Evolutionary conservation across 2,888 invertebrate genomes (phyloP), one percentile per base, ranked within the genome.

Genomic region (Heteromurus nitidus): DNA sequence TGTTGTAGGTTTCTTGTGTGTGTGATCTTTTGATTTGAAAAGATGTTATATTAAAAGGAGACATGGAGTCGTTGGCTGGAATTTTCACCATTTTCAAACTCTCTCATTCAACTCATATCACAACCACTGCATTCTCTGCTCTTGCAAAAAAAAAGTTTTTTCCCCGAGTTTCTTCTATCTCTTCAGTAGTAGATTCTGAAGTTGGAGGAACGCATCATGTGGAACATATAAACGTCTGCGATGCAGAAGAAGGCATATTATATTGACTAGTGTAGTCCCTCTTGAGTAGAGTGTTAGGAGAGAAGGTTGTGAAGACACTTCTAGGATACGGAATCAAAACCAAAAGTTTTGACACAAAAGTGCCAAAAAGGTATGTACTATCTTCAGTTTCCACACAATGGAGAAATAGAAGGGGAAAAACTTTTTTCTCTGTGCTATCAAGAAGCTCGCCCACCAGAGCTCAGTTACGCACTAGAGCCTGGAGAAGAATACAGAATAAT

Each of bases 391-490:
- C 30, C 53, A 53, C 30, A 68, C 67, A 67, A 26, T 24, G n/a
- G n/a, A 60, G 9, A 3, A 13, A 18, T 11, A 42, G 22, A 44
- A 65, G 28, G n/a, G 28, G n/a, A 50, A 68, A 68, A 68, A 68
- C 20, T 50, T 68, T 68, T n/a, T 18, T 62, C 44, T 30, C n/a
- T 50, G 50, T 24, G 20, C 55, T 22, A 31, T 53, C 47, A 28
- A 44, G 65, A 42, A 47, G 18, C 47, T 44, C 47, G 28, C 47
- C 16, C 47, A 50, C n/a, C n/a, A n/a, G n/a, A n/a, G 53, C 68
- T 53, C 68, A 53, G 50, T 53, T 68, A 68, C 68, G 68, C 68
- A 68, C 68, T 16, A 30, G 50, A 53, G 30, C 50, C 68, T 53
- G 30, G 53, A 28, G 47, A 20, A 22, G 53, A 68, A 68, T 68